Evolutionary conservation across 2,888 invertebrate genomes (phyloP).

Genomic region (Himalopsyche anomala): DNA sequence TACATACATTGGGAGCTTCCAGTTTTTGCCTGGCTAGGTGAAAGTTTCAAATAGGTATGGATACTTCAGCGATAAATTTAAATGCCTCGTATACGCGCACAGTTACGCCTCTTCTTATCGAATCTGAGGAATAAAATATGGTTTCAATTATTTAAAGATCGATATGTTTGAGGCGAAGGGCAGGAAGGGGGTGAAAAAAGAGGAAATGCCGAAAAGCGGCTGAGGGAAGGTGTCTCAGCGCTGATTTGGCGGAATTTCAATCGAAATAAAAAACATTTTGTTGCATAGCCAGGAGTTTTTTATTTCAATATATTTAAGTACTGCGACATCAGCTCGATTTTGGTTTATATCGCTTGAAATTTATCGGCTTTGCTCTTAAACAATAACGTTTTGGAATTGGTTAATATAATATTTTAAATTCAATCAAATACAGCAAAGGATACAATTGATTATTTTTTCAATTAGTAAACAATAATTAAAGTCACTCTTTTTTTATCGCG

Average conservation of each 20-base stretch:
- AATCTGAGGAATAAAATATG: slow-evolving; percentile 73
- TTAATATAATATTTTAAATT: too few relatives aligned
- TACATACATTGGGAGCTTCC: slow-evolving; percentile 70
- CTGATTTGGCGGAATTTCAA: slow-evolving; percentile 55
- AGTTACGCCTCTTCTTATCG: slow-evolving; percentile 64
- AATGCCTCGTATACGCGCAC: slow-evolving; percentile 57
- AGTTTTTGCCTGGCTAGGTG: slow-evolving; percentile 64
- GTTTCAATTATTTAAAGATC: slow-evolving; percentile 77
- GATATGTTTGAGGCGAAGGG: slow-evolving; percentile 59
- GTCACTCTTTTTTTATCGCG: too few relatives aligned
- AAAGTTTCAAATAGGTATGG: slow-evolving; percentile 62
- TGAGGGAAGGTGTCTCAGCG: slow-evolving; percentile 50
- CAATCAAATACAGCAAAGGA: too few relatives aligned
- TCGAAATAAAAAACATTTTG: slow-evolving; percentile 12
- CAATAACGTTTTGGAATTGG: too few relatives aligned
- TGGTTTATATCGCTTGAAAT: slow-evolving; percentile 8
- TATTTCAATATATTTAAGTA: slow-evolving; percentile 27
- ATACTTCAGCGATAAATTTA: slow-evolving; percentile 63
- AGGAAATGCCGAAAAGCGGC: slow-evolving; percentile 54
- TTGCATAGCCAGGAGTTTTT: slow-evolving; percentile 2
- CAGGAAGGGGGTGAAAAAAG: slow-evolving; percentile 55
- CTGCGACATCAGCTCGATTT: not conserved
- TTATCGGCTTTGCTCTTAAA: not conserved
- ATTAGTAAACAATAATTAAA: too few relatives aligned
- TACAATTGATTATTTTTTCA: too few relatives aligned